These are phyloP conservation scores for Drosophila lacteicornis DNA, from an alignment of 1,140 invertebrate genomes.

Conservation along the genomic window DNA sequence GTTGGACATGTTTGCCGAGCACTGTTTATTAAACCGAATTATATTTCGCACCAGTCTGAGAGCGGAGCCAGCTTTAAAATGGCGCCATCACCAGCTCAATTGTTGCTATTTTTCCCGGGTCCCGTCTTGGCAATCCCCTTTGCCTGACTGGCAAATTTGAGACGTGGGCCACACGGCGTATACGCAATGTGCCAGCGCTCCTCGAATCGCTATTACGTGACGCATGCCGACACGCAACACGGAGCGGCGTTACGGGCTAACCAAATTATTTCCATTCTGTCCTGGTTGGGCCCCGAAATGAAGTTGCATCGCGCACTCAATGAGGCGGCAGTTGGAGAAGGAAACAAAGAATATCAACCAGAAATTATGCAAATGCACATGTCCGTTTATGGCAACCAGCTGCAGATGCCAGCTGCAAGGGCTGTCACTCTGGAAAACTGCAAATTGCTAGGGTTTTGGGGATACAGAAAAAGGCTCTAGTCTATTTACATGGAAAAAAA, in stretches of 20 bases:
- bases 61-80: conserved; percentile 23
- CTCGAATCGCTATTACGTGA: conserved; percentile 34
- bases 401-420: conserved; percentile 5
- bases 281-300: neutral
- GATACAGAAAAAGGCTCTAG: neutral
- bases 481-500: neutral
- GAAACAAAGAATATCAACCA: neutral
- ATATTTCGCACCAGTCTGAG: conserved; percentile 38
- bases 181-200: conserved; percentile 25
- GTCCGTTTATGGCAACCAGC: neutral
- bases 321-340: neutral
- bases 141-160: conserved; percentile 28
- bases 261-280: conserved; percentile 63
- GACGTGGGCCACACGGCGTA: conserved; percentile 32
- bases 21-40: conserved; percentile 75
- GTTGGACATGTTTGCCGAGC: conserved; percentile 29
- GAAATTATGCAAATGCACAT: conserved; percentile 5
- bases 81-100: conserved; percentile 21
- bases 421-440: neutral
- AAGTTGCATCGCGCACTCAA: conserved; percentile 18
- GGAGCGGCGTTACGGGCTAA: conserved; percentile 40
- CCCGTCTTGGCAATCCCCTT: conserved; percentile 1
- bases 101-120: conserved; percentile 7
- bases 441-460: conserved; percentile 5
- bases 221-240: conserved; percentile 32